A percentile compares a stretch with the other conserved stretches of the same genome.
phyloP scores from a whole-genome alignment of 2,888 invertebrate genomes.

The Arctia plantaginis region DNA sequence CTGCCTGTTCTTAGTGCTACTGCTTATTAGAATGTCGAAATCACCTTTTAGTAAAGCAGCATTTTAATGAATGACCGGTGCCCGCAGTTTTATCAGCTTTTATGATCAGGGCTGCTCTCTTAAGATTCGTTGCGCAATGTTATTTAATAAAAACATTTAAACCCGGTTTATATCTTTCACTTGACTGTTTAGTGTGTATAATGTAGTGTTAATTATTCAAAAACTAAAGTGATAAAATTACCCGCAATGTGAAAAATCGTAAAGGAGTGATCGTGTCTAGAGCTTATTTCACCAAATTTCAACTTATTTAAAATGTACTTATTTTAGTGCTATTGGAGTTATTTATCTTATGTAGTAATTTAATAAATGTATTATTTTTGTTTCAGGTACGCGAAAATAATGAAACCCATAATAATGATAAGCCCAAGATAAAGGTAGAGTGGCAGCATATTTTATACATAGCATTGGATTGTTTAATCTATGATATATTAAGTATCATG shows the following conservation, averaged over 20 bases:
- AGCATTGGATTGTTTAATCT: not conserved
- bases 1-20: not conserved
- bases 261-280: not conserved
- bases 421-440: not conserved
- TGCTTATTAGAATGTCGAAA: too few species aligned
- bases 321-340: not conserved
- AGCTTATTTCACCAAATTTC: not conserved
- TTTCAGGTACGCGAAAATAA: constrained; percentile 48
- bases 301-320: not conserved
- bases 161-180: not conserved
- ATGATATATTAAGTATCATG: not conserved
- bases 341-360: not conserved
- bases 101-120: too few species aligned
- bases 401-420: not conserved
- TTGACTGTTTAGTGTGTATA: too few species aligned
- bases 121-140: not conserved
- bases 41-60: too few species aligned
- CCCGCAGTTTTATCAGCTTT: not conserved
- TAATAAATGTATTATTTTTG: constrained; percentile 34
- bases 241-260: not conserved
- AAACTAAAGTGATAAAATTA: not conserved
- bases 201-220: too few species aligned
- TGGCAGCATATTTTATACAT: not conserved
- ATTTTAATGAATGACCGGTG: not conserved
- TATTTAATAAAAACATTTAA: not conserved